These are phyloP conservation scores for Rhagonycha fulva DNA, from an alignment of 2,888 invertebrate genomes.

Conservation along the genomic window DNA sequence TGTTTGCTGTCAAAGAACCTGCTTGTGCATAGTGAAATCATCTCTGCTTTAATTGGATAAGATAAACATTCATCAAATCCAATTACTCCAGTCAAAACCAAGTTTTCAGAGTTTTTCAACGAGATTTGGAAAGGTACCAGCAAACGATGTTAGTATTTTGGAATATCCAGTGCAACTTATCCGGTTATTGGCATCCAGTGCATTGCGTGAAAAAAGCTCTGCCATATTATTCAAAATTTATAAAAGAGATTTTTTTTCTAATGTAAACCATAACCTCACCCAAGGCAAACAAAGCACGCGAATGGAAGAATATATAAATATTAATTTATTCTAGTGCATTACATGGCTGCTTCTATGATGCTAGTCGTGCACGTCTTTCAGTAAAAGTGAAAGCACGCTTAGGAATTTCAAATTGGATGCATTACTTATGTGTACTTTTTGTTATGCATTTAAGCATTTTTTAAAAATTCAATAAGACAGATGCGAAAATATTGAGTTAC, in stretches of 20 bases:
- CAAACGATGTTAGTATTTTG: neutral
- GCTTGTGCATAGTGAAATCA: neutral
- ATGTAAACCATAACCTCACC: slow-evolving; percentile 1
- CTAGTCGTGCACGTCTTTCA: neutral
- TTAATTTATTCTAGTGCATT: neutral
- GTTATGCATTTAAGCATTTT: neutral
- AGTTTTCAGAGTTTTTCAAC: neutral
- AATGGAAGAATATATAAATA: neutral
- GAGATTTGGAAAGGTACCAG: neutral
- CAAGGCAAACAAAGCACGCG: neutral
- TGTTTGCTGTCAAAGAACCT: neutral
- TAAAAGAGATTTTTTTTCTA: neutral
- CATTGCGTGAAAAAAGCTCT: neutral
- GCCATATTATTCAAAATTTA: neutral
- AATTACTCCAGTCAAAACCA: neutral
- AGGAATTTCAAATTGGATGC: neutral
- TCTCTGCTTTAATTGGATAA: neutral
- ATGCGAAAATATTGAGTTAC: slow-evolving; percentile 31
- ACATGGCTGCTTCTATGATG: neutral
- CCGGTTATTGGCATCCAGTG: neutral
- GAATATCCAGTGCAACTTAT: neutral
- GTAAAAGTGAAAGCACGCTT: slow-evolving; percentile 2
- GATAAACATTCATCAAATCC: neutral
- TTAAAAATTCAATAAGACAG: slow-evolving; percentile 5
- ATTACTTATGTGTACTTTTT: neutral